phyloP scores from a whole-genome alignment of 2,797 vertebrate genomes.

The Oreochromis grahami region DNA sequence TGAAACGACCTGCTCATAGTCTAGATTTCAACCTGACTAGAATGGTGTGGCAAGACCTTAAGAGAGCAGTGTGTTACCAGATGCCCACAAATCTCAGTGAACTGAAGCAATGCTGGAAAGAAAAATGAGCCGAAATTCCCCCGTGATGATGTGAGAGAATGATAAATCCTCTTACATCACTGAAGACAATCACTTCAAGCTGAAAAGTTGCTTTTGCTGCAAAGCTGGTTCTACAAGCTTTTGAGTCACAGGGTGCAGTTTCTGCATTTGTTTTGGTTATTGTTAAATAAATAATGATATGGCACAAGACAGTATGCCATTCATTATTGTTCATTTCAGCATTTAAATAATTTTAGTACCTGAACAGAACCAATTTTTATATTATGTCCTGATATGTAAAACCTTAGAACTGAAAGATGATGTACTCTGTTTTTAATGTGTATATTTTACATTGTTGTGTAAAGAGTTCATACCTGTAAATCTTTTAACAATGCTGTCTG shows the following conservation, averaged over 20 bases:
- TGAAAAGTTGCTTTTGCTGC: neutral
- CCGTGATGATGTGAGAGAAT: neutral
- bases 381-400: neutral
- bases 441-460: neutral
- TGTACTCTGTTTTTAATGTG: neutral
- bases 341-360: neutral
- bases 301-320: neutral
- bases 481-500: neutral
- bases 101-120: neutral
- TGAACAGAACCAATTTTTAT: neutral
- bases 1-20: rapidly evolving
- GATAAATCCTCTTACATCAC: neutral
- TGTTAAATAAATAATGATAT: neutral
- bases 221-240: neutral
- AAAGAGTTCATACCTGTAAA: neutral
- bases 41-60: neutral
- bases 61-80: rapidly evolving
- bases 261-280: neutral
- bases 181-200: neutral
- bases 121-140: neutral
- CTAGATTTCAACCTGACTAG: neutral
- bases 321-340: neutral
- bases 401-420: neutral
- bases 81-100: neutral
- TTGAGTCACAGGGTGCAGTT: neutral